Evolutionary conservation across 2,113 vertebrate species (phyloP).

Genomic region (Esox niger): DNA sequence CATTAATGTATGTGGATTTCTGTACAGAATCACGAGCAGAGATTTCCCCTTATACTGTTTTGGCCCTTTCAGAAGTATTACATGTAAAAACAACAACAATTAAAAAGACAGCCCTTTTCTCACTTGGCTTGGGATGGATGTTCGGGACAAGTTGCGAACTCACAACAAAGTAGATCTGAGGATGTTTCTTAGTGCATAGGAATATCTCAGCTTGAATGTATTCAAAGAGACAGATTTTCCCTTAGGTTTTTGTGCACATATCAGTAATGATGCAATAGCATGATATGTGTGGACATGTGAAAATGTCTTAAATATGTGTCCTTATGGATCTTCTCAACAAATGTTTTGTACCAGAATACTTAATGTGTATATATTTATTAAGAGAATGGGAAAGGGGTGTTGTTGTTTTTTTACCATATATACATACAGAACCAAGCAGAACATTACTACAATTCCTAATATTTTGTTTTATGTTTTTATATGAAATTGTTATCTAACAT

Average conservation of each 20-base stretch:
- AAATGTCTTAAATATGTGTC: conserved; percentile 22
- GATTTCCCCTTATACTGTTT: conserved; percentile 35
- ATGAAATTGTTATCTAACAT: conserved; percentile 56
- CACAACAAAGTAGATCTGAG: conserved; percentile 32
- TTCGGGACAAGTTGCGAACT: conserved; percentile 35
- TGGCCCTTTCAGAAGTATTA: conserved; percentile 58
- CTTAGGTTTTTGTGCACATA: conserved; percentile 21
- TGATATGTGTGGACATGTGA: conserved; percentile 24
- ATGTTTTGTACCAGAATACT: conserved; percentile 70
- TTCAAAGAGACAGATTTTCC: conserved; percentile 24
- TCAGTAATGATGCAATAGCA: conserved; percentile 10
- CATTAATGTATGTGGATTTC: conserved; percentile 23
- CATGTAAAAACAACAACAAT: too few species aligned
- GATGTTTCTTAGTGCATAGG: conserved; percentile 26
- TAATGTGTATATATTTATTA: conserved; percentile 79
- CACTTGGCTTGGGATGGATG: neutral
- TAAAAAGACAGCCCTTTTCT: conserved; percentile 18
- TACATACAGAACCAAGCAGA: conserved; percentile 50
- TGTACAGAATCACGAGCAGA: neutral
- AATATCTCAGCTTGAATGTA: conserved; percentile 31
- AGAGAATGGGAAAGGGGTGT: conserved; percentile 66
- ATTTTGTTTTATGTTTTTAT: conserved; percentile 49
- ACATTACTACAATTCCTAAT: conserved; percentile 56
- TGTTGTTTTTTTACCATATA: conserved; percentile 57
- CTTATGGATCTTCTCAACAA: neutral